These are phyloP conservation scores for Vicugna pacos DNA, from an alignment of 2,113 vertebrate genomes.

Conservation along the genomic window DNA sequence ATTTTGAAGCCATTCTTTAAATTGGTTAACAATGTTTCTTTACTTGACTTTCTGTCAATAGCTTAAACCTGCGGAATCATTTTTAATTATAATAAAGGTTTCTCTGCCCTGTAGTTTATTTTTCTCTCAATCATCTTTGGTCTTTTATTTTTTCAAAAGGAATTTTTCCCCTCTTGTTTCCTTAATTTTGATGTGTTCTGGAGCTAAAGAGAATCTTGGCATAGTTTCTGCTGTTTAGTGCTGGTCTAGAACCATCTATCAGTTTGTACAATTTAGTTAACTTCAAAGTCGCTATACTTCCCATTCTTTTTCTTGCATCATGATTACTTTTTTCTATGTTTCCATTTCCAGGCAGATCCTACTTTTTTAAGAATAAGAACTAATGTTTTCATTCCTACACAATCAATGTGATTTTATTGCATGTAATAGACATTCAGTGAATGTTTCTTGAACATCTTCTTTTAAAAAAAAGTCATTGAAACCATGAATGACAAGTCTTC, in stretches of 20 bases:
- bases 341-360: background rate
- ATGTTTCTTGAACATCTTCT: background rate
- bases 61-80: background rate
- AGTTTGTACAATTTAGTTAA: background rate
- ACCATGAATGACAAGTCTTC: background rate
- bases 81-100: slow-evolving; percentile 20
- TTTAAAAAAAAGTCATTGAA: background rate
- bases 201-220: background rate
- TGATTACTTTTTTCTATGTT: background rate
- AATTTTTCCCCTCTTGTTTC: background rate
- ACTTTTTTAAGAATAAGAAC: background rate
- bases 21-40: background rate
- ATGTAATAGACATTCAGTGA: background rate
- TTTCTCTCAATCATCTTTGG: background rate
- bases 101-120: background rate
- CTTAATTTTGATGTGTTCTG: background rate
- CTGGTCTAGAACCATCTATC: background rate
- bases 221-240: background rate
- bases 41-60: slow-evolving; percentile 1
- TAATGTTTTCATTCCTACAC: background rate
- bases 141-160: background rate
- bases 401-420: background rate
- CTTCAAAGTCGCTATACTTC: background rate
- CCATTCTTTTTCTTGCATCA: background rate
- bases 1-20: background rate